Evolutionary conservation across 2,888 invertebrate species (phyloP).

Genomic region (Hyppa rectilinea): DNA sequence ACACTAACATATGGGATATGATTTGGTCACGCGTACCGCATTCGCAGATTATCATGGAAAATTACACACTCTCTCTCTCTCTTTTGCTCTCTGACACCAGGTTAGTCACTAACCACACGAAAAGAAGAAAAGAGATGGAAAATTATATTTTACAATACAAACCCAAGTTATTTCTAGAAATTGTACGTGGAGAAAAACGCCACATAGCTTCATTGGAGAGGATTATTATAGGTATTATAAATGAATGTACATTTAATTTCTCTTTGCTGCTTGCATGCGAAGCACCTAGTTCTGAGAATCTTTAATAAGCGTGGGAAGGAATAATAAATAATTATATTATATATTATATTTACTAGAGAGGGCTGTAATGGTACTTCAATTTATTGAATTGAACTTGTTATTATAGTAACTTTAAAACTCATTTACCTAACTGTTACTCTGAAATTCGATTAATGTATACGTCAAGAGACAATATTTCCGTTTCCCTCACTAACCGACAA

Average conservation of each 20-base stretch:
- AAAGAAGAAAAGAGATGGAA: too few relatives aligned
- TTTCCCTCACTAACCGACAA: too few relatives aligned
- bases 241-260: background rate
- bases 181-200: background rate
- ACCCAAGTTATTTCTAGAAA: background rate
- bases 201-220: background rate
- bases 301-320: background rate
- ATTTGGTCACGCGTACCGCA: too few relatives aligned
- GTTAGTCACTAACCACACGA: too few relatives aligned
- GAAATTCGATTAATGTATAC: slow-evolving; percentile 1
- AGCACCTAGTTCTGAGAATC: background rate
- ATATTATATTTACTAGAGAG: background rate
- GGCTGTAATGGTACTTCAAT: background rate
- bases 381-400: background rate
- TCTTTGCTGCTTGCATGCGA: background rate
- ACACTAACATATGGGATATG: too few relatives aligned
- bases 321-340: background rate
- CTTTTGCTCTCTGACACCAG: too few relatives aligned
- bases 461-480: background rate
- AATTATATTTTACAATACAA: background rate
- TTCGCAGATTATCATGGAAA: too few relatives aligned
- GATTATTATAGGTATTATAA: background rate
- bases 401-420: background rate
- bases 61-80: too few relatives aligned
- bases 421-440: background rate